These are phyloP conservation scores for Melanaphis sacchari DNA, from an alignment of 1,140 invertebrate genomes.

Conservation along the genomic window DNA sequence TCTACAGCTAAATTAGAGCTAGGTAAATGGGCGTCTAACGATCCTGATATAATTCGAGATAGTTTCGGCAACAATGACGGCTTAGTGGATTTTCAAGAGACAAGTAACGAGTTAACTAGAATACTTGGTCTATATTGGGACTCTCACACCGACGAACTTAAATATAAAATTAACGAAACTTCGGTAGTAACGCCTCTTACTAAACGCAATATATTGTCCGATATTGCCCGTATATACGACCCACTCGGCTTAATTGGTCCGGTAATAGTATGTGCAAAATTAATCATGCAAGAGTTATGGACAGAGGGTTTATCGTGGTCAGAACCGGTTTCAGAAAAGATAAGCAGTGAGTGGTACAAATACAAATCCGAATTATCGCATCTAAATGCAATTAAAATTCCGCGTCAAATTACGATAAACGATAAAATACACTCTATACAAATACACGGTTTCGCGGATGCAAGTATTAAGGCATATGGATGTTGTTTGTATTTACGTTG, in stretches of 20 bases:
- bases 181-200: not conserved
- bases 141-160: not conserved
- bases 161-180: not conserved
- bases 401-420: not conserved
- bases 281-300: not conserved
- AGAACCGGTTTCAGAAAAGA: not conserved
- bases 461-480: not conserved
- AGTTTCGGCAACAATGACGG: not conserved
- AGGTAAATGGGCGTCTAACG: not conserved
- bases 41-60: not conserved
- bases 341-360: not conserved
- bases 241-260: not conserved
- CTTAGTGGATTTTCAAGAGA: not conserved
- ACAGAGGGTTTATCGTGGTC: not conserved
- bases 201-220: not conserved
- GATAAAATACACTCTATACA: not conserved
- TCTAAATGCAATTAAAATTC: not conserved
- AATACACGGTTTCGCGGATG: not conserved
- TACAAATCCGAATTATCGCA: not conserved
- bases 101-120: not conserved
- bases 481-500: conserved; percentile 16
- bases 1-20: not conserved
- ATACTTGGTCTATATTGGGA: not conserved
- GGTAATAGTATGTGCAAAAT: not conserved
- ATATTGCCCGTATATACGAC: not conserved